Percentiles rank a stretch among this genome's conserved stretches.
These are phyloP conservation scores for Anas platyrhynchos DNA, from an alignment of 2,113 vertebrate species.

Conservation along the genomic window DNA sequence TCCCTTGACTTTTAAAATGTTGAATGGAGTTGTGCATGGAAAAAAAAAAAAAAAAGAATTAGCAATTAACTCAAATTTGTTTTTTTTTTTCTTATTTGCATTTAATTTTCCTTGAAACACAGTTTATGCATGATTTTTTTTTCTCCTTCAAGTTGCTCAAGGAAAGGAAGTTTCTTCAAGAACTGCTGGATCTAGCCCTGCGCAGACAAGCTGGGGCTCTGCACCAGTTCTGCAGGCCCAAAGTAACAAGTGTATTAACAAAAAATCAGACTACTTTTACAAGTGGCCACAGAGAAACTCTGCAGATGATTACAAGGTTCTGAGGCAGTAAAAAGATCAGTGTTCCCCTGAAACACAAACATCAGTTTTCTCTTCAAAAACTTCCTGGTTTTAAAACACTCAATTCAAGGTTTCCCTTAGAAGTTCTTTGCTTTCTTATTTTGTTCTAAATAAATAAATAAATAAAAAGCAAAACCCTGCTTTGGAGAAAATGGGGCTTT, in stretches of 20 bases:
- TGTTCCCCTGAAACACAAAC: neutral
- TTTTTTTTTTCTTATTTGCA: slow-evolving; percentile 1
- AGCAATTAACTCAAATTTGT: neutral
- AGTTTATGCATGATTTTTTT: neutral
- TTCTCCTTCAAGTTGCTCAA: neutral
- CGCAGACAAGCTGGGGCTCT: neutral
- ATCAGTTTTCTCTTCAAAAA: neutral
- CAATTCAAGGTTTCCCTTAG: neutral
- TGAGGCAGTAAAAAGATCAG: neutral
- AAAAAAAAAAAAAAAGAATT: neutral
- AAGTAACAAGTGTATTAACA: neutral
- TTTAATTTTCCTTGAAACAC: neutral
- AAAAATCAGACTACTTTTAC: neutral
- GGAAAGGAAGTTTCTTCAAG: neutral
- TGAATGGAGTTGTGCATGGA: neutral
- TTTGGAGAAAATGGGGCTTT: neutral
- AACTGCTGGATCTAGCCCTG: neutral
- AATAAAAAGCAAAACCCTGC: neutral
- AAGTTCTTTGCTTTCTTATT: neutral
- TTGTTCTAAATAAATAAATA: neutral
- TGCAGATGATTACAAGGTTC: rapidly evolving
- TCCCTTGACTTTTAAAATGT: neutral
- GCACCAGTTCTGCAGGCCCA: neutral
- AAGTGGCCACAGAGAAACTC: neutral
- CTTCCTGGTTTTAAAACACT: neutral